These are phyloP conservation scores for Tichodroma muraria DNA, from an alignment of 2,113 vertebrate species.

Conservation along the genomic window DNA sequence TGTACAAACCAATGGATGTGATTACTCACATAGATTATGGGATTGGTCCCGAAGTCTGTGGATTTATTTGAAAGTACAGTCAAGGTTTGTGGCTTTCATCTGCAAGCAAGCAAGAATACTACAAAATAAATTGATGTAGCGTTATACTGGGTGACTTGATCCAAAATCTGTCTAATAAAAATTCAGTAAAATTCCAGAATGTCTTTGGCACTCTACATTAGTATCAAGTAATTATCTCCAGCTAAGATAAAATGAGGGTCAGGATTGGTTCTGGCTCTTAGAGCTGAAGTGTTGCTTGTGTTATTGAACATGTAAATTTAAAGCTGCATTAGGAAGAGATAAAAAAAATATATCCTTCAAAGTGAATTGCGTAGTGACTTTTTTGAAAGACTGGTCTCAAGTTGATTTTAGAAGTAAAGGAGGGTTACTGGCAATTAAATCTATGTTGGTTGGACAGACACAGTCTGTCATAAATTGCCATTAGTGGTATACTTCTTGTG, in stretches of 20 bases:
- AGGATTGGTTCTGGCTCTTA: slow-evolving; percentile 42
- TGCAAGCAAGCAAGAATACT: neutral
- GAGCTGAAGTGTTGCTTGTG: slow-evolving; percentile 27
- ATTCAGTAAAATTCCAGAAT: slow-evolving; percentile 46
- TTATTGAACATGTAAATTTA: slow-evolving; percentile 58
- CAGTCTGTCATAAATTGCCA: neutral
- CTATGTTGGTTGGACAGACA: neutral
- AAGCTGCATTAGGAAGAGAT: slow-evolving; percentile 35
- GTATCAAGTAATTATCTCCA: slow-evolving; percentile 65
- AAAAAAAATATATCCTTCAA: neutral
- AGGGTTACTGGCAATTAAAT: neutral
- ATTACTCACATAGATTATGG: neutral
- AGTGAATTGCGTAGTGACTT: neutral
- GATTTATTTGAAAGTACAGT: slow-evolving; percentile 1
- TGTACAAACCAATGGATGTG: neutral
- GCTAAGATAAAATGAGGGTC: slow-evolving; percentile 63
- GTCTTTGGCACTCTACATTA: slow-evolving; percentile 49
- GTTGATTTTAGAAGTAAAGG: neutral
- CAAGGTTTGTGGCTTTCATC: neutral
- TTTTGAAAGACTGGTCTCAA: neutral
- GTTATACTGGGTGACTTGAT: neutral
- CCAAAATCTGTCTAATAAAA: slow-evolving; percentile 18
- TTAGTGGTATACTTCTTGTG: neutral
- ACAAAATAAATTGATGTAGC: neutral
- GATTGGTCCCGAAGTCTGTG: neutral